These are phyloP conservation scores for Leptopilina clavipes DNA, from an alignment of 1,140 invertebrate species.

Conservation along the genomic window DNA sequence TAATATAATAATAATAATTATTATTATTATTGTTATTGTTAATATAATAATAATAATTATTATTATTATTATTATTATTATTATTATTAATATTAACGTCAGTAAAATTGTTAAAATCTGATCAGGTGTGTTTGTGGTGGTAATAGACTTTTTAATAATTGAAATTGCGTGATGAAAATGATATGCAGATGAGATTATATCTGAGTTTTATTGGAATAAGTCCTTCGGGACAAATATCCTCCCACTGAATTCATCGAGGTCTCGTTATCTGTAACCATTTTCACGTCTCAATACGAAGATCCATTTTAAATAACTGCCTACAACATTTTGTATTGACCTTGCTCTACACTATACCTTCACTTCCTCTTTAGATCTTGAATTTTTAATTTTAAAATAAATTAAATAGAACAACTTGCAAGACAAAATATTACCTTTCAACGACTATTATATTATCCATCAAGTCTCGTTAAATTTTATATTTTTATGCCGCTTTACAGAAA, in stretches of 20 bases:
- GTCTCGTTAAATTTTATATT: no score
- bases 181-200: conserved; percentile 8
- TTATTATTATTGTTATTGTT: no score
- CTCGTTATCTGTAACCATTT: conserved; percentile 29
- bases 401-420: neutral
- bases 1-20: no score
- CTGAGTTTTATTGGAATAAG: conserved; percentile 16
- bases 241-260: conserved; percentile 22
- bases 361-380: conserved; percentile 31
- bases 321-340: neutral
- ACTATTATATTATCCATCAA: no score
- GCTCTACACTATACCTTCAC: neutral
- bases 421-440: neutral
- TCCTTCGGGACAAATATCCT: conserved; percentile 26
- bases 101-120: neutral
- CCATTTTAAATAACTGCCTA: conserved; percentile 22
- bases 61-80: no score
- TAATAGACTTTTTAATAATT: conserved; percentile 2
- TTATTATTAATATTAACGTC: no score
- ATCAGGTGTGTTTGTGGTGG: neutral
- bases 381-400: neutral
- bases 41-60: no score
- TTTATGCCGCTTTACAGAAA: no score
- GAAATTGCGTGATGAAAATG: conserved; percentile 23
- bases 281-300: conserved; percentile 21